phyloP scores from a whole-genome alignment of 2,888 invertebrate genomes.

The Ctena decussata region DNA sequence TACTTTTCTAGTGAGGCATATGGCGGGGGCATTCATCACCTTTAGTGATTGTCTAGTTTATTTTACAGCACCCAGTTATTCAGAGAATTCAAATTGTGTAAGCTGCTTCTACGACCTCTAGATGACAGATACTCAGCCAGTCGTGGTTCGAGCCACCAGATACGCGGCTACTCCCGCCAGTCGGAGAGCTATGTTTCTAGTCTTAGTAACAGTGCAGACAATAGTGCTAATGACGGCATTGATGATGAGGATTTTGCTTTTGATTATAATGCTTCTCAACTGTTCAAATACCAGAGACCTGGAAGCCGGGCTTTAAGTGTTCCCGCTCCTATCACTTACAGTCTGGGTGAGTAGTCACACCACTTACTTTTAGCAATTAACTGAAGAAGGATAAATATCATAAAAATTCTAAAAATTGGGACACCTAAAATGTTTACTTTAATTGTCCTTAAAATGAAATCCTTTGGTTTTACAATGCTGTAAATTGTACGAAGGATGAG shows the following conservation, averaged over 20 bases:
- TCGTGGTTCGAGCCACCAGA: conserved; percentile 78
- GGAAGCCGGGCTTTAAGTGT: conserved; percentile 85
- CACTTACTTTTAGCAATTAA: too few species aligned
- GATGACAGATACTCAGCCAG: conserved; percentile 83
- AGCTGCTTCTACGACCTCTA: conserved; percentile 84
- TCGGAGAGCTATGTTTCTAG: conserved; percentile 85
- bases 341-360: background rate
- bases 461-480: too few species aligned
- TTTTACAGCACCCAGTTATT: conserved; percentile 83
- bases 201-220: conserved; percentile 85
- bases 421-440: too few species aligned
- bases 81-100: conserved; percentile 86
- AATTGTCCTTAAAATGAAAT: too few species aligned
- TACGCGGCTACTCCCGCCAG: conserved; percentile 86
- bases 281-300: conserved; percentile 84
- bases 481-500: too few species aligned
- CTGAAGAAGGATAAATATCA: too few species aligned
- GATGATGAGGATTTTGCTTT: conserved; percentile 80
- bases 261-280: conserved; percentile 75
- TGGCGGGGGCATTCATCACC: too few species aligned
- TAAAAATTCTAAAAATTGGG: too few species aligned
- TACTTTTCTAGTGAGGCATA: too few species aligned
- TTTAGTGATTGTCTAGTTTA: too few species aligned
- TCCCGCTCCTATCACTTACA: conserved; percentile 74
- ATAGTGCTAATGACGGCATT: conserved; percentile 79